These are phyloP conservation scores for Hydractinia symbiolongicarpus DNA, from an alignment of 30 jellyfish, hydroid and myxozoan genomes.

Conservation along the genomic window DNA sequence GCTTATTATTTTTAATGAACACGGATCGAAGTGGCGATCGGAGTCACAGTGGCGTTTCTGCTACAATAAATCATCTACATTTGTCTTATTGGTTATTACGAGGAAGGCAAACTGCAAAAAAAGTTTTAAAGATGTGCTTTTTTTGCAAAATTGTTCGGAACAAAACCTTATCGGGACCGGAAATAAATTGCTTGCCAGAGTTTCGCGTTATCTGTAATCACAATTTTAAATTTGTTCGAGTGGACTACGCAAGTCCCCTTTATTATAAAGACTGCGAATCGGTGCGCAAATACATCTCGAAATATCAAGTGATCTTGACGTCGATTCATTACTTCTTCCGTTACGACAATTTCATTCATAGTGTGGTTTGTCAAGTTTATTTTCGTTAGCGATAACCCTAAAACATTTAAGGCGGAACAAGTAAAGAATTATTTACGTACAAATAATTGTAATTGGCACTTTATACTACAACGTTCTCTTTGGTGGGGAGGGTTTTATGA, in stretches of 20 bases:
- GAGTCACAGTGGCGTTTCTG: neutral
- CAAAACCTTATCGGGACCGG: conserved; percentile 5
- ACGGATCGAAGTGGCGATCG: neutral
- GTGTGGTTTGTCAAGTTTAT: neutral
- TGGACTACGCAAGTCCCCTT: conserved; percentile 5
- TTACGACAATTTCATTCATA: neutral
- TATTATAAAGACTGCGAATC: neutral
- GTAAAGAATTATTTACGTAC: too few relatives aligned
- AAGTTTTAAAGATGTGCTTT: neutral
- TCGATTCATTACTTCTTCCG: neutral
- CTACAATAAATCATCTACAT: neutral
- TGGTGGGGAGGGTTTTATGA: too few relatives aligned
- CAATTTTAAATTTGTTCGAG: neutral
- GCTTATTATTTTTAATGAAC: neutral
- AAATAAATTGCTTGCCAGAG: neutral
- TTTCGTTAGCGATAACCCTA: neutral
- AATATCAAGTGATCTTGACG: neutral
- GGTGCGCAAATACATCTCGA: neutral
- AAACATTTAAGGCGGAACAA: too few relatives aligned
- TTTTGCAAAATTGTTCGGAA: neutral
- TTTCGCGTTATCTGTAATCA: neutral
- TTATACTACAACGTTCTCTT: neutral
- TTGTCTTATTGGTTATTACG: neutral
- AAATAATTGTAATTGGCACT: too few relatives aligned
- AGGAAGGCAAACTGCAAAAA: neutral